Evolutionary conservation across 1,140 invertebrate genomes (phyloP).

Genomic region (Eriocheir sinensis): DNA sequence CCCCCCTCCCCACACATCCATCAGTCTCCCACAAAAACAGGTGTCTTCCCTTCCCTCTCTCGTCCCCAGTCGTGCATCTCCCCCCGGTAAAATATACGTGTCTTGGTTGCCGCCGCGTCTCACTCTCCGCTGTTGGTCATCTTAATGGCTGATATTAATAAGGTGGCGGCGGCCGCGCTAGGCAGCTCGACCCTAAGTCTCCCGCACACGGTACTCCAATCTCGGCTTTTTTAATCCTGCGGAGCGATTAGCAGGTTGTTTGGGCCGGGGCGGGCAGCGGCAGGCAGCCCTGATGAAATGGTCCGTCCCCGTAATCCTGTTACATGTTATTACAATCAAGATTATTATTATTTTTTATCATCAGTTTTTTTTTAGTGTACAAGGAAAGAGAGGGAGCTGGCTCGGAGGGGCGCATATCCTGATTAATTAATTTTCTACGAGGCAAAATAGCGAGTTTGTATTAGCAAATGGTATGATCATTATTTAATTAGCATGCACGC

Average conservation of each 20-base stretch:
- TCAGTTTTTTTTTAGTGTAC: not conserved
- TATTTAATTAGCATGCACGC: conserved; percentile 58
- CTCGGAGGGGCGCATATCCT: conserved; percentile 13
- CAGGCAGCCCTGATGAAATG: conserved; percentile 53
- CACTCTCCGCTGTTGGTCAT: not conserved
- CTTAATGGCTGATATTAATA: conserved; percentile 33
- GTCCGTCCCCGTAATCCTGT: conserved; percentile 43
- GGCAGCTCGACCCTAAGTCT: not conserved
- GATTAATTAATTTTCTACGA: conserved; percentile 59
- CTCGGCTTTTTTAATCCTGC: not conserved
- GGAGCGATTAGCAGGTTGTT: conserved; percentile 48
- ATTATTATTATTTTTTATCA: conserved; percentile 7
- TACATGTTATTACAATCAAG: conserved; percentile 47
- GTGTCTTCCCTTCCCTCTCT: not conserved
- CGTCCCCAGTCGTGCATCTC: not conserved
- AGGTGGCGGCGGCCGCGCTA: not conserved
- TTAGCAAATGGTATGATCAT: conserved; percentile 56
- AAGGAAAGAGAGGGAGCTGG: conserved; percentile 17
- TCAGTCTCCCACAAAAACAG: not conserved
- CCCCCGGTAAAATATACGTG: not conserved
- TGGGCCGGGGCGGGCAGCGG: not conserved
- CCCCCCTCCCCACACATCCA: not conserved
- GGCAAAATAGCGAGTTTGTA: conserved; percentile 43
- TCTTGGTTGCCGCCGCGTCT: not conserved
- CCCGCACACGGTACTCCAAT: not conserved